A percentile compares a stretch with the other conserved stretches of the same genome.
phyloP scores from a whole-genome alignment of 2,797 vertebrate species.

The Argya squamiceps region DNA sequence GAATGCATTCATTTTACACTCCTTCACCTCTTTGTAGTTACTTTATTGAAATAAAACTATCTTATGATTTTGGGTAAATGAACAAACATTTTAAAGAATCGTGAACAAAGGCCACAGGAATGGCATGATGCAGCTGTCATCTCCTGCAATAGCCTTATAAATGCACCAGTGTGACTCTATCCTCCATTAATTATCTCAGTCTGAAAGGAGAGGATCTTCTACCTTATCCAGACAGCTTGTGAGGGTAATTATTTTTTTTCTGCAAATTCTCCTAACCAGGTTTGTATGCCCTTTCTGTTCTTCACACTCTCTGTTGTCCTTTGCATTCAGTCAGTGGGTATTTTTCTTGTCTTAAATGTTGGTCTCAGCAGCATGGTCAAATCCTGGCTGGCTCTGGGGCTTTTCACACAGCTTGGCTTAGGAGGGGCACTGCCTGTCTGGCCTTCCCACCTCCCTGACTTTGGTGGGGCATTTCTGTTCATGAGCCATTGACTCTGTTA shows the following conservation, averaged over 20 bases:
- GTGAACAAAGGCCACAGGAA: neutral
- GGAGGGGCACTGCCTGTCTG: neutral
- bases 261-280: neutral
- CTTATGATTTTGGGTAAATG: neutral
- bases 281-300: neutral
- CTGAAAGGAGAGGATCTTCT: neutral
- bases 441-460: neutral
- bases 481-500: rapidly evolving
- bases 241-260: neutral
- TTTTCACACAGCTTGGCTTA: neutral
- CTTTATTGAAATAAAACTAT: neutral
- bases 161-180: neutral
- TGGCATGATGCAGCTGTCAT: neutral
- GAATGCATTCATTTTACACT: neutral
- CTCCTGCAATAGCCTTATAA: neutral
- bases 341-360: neutral
- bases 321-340: neutral
- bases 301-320: neutral
- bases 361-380: neutral
- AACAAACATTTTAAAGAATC: neutral
- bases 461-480: neutral
- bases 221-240: neutral
- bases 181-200: neutral
- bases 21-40: neutral
- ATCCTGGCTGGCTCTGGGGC: neutral